Percentiles rank a stretch among this genome's conserved stretches.
phyloP scores from a whole-genome alignment of 2,113 vertebrate species.

The Osmerus eperlanus region DNA sequence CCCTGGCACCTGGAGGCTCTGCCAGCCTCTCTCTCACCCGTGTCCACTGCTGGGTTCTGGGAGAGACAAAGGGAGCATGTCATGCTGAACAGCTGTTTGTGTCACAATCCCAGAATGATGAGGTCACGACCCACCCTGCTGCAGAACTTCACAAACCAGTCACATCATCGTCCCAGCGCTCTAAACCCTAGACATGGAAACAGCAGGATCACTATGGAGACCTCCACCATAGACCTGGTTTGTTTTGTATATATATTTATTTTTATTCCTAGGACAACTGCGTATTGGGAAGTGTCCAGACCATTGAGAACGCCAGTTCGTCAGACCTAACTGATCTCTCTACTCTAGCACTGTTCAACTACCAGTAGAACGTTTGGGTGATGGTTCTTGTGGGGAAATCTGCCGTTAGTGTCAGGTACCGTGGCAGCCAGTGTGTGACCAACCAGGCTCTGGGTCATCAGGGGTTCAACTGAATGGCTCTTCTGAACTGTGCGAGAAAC shows the following conservation, averaged over 20 bases:
- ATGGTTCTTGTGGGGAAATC: neutral
- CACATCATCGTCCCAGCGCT: constrained; percentile 60
- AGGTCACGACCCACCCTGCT: constrained; percentile 53
- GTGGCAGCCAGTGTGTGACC: neutral
- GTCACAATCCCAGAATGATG: constrained; percentile 46
- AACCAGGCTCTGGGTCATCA: constrained; percentile 8
- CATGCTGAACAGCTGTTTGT: constrained; percentile 59
- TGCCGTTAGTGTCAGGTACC: neutral
- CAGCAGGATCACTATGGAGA: constrained; percentile 21
- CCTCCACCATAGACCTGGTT: neutral
- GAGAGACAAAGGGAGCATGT: constrained; percentile 53
- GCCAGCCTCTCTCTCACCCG: constrained; percentile 47
- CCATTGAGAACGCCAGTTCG: too few species aligned
- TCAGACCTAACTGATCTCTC: too few species aligned
- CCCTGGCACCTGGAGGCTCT: constrained; percentile 14
- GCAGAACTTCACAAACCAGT: constrained; percentile 51
- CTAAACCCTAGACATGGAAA: constrained; percentile 14
- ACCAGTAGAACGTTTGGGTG: neutral
- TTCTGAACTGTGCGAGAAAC: constrained; percentile 24
- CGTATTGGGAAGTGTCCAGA: too few species aligned
- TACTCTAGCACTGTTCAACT: neutral
- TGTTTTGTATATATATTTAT: too few species aligned
- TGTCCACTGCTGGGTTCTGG: constrained; percentile 30
- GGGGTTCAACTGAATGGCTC: constrained; percentile 23
- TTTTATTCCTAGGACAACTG: too few species aligned